Percentiles rank a stretch among this genome's conserved stretches.
These are phyloP conservation scores for Odocoileus virginianus DNA, from an alignment of 2,113 vertebrate species.

Conservation along the genomic window DNA sequence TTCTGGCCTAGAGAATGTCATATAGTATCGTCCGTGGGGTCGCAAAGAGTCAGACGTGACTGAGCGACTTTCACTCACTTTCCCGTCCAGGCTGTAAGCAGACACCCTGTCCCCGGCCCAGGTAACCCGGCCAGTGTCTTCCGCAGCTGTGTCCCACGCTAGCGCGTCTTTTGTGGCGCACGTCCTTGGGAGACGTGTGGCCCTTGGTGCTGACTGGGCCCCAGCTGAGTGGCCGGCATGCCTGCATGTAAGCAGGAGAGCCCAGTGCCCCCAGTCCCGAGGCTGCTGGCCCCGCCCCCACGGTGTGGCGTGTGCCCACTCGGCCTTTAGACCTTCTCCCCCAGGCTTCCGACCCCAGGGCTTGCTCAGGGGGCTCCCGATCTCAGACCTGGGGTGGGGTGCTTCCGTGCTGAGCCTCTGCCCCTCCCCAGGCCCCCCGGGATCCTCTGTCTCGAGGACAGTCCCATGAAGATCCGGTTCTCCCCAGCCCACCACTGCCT, in stretches of 20 bases:
- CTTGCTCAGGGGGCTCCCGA: not conserved
- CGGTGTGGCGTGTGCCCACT: fast-evolving
- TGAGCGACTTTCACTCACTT: not conserved
- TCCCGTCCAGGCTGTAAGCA: not conserved
- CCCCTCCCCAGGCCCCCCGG: too few species aligned
- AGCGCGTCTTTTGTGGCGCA: fast-evolving
- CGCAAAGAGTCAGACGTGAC: not conserved
- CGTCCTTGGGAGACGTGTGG: fast-evolving
- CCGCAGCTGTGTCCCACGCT: fast-evolving
- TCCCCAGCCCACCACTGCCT: not conserved
- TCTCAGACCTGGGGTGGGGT: fast-evolving
- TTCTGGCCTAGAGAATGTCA: not conserved
- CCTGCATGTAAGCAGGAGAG: not conserved
- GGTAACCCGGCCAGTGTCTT: fast-evolving
- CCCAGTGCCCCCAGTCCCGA: not conserved
- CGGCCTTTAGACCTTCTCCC: not conserved
- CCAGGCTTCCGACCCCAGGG: not conserved
- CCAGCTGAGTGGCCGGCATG: not conserved
- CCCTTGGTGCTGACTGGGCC: fast-evolving
- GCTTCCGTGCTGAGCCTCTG: not conserved
- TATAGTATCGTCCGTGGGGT: not conserved
- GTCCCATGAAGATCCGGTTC: fast-evolving
- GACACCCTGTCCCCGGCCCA: not conserved
- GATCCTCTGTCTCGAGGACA: not conserved
- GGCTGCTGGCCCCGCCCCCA: not conserved